Percentiles rank a stretch among this genome's conserved stretches.
Conservation (phyloP, 1,140 invertebrate species). For the Drosophila mauritiana region DNA sequence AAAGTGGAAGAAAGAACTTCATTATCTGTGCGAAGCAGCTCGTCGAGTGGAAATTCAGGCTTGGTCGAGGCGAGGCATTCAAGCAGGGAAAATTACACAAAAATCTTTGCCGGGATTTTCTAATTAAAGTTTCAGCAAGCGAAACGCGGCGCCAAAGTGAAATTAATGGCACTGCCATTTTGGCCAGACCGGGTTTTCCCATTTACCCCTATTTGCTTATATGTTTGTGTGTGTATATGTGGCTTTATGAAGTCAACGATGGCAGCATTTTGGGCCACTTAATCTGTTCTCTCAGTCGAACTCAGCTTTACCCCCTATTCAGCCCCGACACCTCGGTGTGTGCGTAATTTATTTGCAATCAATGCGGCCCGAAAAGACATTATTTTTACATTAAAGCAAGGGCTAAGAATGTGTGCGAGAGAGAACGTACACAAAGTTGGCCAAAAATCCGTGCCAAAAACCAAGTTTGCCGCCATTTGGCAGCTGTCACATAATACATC, state of each 20-base stretch:
- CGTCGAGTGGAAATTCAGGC: conserved; percentile 17
- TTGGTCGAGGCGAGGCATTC: conserved; percentile 47
- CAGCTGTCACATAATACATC: conserved; percentile 71
- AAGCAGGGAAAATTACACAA: conserved; percentile 75
- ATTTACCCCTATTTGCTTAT: conserved; percentile 6
- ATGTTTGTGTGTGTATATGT: conserved; percentile 1
- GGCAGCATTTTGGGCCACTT: conserved; percentile 60
- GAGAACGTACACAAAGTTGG: conserved; percentile 12
- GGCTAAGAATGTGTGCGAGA: conserved; percentile 10
- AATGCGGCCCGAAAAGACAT: conserved; percentile 75
- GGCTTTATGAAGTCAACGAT: conserved; percentile 68
- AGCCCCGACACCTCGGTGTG: conserved; percentile 19
- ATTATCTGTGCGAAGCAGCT: conserved; percentile 61
- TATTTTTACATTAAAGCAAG: conserved; percentile 77
- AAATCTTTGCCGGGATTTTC: conserved; percentile 71
- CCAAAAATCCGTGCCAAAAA: conserved; percentile 54
- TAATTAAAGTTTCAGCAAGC: conserved; percentile 78
- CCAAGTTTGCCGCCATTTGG: conserved; percentile 65
- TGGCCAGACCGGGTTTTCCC: conserved; percentile 15
- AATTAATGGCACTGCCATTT: conserved; percentile 73
- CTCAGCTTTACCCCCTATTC: conserved; percentile 11
- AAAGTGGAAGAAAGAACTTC: conserved; percentile 72
- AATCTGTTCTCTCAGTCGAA: conserved; percentile 58
- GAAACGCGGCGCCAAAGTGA: conserved; percentile 71
- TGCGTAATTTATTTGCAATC: conserved; percentile 81